phyloP scores from a whole-genome alignment of 2,113 vertebrate genomes.

The Ondatra zibethicus region DNA sequence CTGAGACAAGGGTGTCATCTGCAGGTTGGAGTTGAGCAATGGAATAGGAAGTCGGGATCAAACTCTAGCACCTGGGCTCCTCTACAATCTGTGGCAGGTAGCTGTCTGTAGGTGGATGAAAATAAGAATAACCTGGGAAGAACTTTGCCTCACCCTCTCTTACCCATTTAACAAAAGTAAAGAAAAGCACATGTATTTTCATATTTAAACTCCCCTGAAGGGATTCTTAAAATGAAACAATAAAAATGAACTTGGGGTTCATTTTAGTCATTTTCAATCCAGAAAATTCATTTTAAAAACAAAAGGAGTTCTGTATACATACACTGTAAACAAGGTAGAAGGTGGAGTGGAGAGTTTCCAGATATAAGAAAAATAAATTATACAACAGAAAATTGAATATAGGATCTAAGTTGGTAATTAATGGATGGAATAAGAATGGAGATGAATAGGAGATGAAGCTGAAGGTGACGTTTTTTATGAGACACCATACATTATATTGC shows the following conservation, averaged over 20 bases:
- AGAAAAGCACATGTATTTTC: background rate
- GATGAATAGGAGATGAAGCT: background rate
- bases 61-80: background rate
- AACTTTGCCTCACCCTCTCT: background rate
- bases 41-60: background rate
- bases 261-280: background rate
- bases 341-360: background rate
- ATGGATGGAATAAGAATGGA: slow-evolving; percentile 4
- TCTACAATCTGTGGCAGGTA: background rate
- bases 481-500: background rate
- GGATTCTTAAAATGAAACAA: background rate
- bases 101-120: background rate
- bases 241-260: background rate
- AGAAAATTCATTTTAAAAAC: slow-evolving; percentile 10
- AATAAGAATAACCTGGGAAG: background rate
- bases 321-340: background rate
- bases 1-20: background rate
- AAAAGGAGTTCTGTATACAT: background rate
- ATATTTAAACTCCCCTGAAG: background rate
- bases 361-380: slow-evolving; percentile 3
- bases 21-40: background rate
- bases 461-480: slow-evolving; percentile 36
- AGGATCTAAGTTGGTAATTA: background rate
- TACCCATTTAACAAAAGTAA: background rate
- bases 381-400: background rate